Base-by-base conservation (phyloP, 2,888 invertebrate species). In the Hetaerina titia region DNA sequence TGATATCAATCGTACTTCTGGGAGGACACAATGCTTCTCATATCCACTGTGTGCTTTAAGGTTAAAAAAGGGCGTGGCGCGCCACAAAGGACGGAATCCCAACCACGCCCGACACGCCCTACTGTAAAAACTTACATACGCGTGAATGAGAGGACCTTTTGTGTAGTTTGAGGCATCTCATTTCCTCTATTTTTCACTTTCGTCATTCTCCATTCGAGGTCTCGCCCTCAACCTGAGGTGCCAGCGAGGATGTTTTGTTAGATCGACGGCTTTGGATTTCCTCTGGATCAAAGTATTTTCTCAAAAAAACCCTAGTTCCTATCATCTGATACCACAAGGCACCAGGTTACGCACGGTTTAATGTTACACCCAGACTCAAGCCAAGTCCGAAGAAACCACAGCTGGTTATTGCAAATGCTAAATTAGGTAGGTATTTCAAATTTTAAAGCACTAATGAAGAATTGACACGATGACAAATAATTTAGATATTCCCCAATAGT, bases 91-190 rank as follows among this genome's bases (percentile, higher is more conserved):
- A 19, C 56, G 92, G 92, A 92, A 74, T 92, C 56, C 57, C 92
- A 56, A 57, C 92, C 92, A 64, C 92, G 92, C 89, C 89, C 89
- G 88, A 88, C 88, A 88, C 88, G 45, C 90, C 90, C 64, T 31
- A 56, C 92, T 74, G 69, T 92, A 92, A 92, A 92, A 92, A 92
- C 69, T 31, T 81, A 69, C 92, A 92, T 64, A 92, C 92, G 69
- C 74, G 92, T 74, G 92, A 92, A 92, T 92, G 92, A 92, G 69
- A 45, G 69, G 92, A 74, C 74, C 92, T 25, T 92, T 74, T 92
- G 69, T 69, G 56, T 74, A 56, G 74, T 81, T 31, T 56, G 64
- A 64, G 63, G 60, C 63, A 90, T 63, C 90, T 19, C 60, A 64
- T 45, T 90, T 64, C 64, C 17, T 25, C 63, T 11, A 31, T 90